phyloP scores from a whole-genome alignment of 2,113 vertebrate genomes.

The Orcinus orca region DNA sequence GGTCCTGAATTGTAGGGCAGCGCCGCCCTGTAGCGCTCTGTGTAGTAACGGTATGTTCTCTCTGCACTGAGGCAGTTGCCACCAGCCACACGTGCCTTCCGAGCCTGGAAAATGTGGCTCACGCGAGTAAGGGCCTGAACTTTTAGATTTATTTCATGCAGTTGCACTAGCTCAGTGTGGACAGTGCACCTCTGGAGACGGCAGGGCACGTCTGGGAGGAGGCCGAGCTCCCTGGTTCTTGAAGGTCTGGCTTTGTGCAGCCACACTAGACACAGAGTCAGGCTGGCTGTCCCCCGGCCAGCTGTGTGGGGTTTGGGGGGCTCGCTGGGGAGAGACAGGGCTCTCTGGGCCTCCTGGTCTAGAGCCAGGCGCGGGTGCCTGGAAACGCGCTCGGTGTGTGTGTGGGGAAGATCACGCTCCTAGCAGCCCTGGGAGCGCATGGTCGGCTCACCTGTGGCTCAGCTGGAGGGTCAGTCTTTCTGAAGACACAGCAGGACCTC shows the following conservation, averaged over 20 bases:
- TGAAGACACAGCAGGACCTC: accelerated
- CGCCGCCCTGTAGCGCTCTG: accelerated
- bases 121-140: not conserved
- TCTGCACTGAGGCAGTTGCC: accelerated
- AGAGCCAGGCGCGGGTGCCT: not conserved
- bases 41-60: accelerated
- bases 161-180: not conserved
- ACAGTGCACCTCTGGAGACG: not conserved
- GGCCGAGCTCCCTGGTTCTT: not conserved
- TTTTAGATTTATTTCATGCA: not conserved
- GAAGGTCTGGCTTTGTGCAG: not conserved
- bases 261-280: not conserved
- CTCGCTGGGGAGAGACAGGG: not conserved
- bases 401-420: not conserved
- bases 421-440: not conserved
- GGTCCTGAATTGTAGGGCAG: not conserved
- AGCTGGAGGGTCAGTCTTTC: not conserved
- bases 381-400: no score
- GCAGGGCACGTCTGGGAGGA: accelerated
- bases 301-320: not conserved
- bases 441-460: not conserved
- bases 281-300: not conserved
- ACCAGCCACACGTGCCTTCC: not conserved
- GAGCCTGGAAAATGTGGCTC: not conserved
- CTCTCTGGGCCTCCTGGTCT: not conserved